Evolutionary conservation across 2,888 invertebrate genomes (phyloP).

Genomic region (Calliphora vomitoria): DNA sequence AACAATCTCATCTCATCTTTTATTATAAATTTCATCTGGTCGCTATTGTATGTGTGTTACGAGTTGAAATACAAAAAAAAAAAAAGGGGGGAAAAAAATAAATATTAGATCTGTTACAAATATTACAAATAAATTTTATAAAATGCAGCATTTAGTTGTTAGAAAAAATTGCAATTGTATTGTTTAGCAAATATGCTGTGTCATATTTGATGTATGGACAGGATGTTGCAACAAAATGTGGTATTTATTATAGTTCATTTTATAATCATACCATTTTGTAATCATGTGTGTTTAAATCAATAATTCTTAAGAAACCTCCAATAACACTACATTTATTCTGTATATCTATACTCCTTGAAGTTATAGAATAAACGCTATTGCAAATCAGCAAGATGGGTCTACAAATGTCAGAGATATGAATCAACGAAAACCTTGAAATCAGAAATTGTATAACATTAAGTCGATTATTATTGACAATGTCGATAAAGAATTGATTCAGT

Average conservation of each 20-base stretch:
- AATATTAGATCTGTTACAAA: conserved; percentile 35
- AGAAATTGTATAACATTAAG: too few species aligned
- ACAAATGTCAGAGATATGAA: too few species aligned
- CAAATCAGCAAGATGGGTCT: too few species aligned
- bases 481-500: too few species aligned
- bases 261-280: too few species aligned
- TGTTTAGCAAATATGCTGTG: background rate
- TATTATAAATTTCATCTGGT: conserved; percentile 55
- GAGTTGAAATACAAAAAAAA: conserved; percentile 13
- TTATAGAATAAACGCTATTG: too few species aligned
- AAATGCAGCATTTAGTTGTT: conserved; percentile 17
- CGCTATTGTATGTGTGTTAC: conserved; percentile 44
- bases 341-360: too few species aligned
- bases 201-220: background rate
- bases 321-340: too few species aligned
- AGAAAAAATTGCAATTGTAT: background rate
- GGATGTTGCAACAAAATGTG: background rate
- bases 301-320: too few species aligned
- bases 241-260: background rate
- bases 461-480: too few species aligned
- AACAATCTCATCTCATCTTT: conserved; percentile 51
- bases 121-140: conserved; percentile 31
- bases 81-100: background rate
- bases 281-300: too few species aligned
- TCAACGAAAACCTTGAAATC: too few species aligned